A percentile compares a stretch with the other conserved stretches of the same genome.
Conservation (phyloP, 2,113 vertebrate genomes). For the Sebastes fasciatus region DNA sequence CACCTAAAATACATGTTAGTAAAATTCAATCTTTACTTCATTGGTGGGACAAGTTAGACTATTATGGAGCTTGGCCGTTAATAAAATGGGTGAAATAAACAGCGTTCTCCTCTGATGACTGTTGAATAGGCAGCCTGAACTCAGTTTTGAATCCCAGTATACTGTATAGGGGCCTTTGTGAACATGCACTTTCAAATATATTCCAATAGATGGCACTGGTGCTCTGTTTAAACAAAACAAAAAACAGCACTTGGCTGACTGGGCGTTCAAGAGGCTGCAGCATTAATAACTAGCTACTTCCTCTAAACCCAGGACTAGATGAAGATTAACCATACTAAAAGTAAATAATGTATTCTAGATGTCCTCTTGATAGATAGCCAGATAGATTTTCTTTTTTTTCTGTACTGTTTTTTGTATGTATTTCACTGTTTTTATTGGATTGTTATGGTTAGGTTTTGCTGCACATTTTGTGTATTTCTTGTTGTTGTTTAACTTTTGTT, state of each 20-base stretch:
- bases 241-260: not conserved
- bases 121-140: not conserved
- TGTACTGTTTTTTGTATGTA: too few species aligned
- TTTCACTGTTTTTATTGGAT: too few species aligned
- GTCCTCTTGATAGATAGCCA: not conserved
- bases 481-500: too few species aligned
- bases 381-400: not conserved
- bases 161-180: not conserved
- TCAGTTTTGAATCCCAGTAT: not conserved
- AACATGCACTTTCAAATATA: constrained; percentile 28
- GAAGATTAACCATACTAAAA: not conserved
- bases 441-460: too few species aligned
- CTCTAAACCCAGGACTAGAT: not conserved
- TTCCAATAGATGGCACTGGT: constrained; percentile 64
- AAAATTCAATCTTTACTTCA: not conserved
- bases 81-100: constrained; percentile 6
- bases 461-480: too few species aligned
- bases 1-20: not conserved
- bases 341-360: not conserved
- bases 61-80: not conserved
- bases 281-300: not conserved
- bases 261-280: not conserved
- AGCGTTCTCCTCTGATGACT: not conserved
- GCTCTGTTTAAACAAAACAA: constrained; percentile 9
- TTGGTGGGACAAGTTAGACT: not conserved